Evolutionary conservation across 1,140 invertebrate species (phyloP).

Genomic region (Microvelia longipes): DNA sequence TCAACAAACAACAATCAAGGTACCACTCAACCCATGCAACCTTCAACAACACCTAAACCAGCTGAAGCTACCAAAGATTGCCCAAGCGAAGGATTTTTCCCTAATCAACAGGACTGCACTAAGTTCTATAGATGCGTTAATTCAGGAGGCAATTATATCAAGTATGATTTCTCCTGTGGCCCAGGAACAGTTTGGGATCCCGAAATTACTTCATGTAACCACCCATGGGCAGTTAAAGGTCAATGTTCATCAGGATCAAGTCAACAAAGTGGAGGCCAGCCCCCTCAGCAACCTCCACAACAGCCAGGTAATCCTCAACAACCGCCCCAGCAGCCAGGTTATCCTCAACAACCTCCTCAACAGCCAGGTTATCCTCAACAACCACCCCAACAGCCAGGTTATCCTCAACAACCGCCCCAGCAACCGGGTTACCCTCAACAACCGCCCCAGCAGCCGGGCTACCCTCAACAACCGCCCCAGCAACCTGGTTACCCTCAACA

Average conservation of each 20-base stretch:
- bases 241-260: slow-evolving; percentile 26
- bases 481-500: slow-evolving; percentile 13
- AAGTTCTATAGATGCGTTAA: slow-evolving; percentile 32
- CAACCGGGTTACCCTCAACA: slow-evolving; percentile 7
- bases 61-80: slow-evolving; percentile 24
- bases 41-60: neutral
- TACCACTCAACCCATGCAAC: slow-evolving; percentile 1
- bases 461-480: slow-evolving; percentile 15
- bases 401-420: slow-evolving; percentile 9
- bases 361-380: slow-evolving; percentile 8
- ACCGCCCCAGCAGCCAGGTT: slow-evolving; percentile 5
- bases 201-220: slow-evolving; percentile 33
- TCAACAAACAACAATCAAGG: slow-evolving; percentile 3
- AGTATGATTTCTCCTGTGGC: slow-evolving; percentile 31
- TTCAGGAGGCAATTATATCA: slow-evolving; percentile 29
- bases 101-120: slow-evolving; percentile 30
- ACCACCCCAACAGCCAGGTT: slow-evolving; percentile 1
- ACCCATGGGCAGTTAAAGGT: slow-evolving; percentile 29
- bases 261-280: neutral
- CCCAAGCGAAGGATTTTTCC: slow-evolving; percentile 39
- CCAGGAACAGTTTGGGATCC: slow-evolving; percentile 34
- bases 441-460: neutral
- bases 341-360: slow-evolving; percentile 12
- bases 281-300: neutral
- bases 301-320: slow-evolving; percentile 7